A percentile compares a stretch with the other conserved stretches of the same genome.
Evolutionary conservation across 1,140 invertebrate genomes (phyloP).

Genomic region (Octopus sinensis): DNA sequence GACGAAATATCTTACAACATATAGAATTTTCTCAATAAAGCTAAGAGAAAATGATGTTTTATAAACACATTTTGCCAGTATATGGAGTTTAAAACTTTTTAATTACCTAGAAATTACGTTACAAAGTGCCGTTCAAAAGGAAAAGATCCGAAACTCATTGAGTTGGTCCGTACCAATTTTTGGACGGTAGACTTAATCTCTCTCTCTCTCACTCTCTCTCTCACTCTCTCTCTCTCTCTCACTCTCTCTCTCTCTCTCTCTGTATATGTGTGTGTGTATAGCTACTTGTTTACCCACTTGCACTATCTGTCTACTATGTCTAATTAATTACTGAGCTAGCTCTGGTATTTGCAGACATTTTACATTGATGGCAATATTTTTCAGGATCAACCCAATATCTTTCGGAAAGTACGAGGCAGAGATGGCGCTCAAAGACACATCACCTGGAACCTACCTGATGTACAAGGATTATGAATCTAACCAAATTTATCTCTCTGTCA

Average conservation of each 20-base stretch:
- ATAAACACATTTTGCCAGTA: too few relatives aligned
- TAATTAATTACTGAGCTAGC: background rate
- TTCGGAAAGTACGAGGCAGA: slow-evolving; percentile 39
- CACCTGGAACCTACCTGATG: slow-evolving; percentile 32
- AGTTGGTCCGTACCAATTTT: too few relatives aligned
- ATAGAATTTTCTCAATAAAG: too few relatives aligned
- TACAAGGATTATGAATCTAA: slow-evolving; percentile 38
- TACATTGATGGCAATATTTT: too few relatives aligned
- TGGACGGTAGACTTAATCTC: background rate
- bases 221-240: background rate
- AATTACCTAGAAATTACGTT: too few relatives aligned
- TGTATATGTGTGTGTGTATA: background rate
- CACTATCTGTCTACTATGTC: background rate
- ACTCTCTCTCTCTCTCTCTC: background rate
- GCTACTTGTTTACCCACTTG: background rate
- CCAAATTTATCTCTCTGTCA: slow-evolving; percentile 37
- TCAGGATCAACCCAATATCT: slow-evolving; percentile 32
- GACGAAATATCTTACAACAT: too few relatives aligned
- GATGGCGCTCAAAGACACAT: slow-evolving; percentile 27
- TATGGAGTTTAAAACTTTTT: too few relatives aligned
- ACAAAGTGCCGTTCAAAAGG: too few relatives aligned
- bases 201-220: background rate
- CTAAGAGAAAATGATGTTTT: too few relatives aligned
- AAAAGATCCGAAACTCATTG: too few relatives aligned
- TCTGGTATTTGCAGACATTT: too few relatives aligned